These are phyloP conservation scores for Lysandra coridon DNA, from an alignment of 2,888 invertebrate species.

Conservation along the genomic window DNA sequence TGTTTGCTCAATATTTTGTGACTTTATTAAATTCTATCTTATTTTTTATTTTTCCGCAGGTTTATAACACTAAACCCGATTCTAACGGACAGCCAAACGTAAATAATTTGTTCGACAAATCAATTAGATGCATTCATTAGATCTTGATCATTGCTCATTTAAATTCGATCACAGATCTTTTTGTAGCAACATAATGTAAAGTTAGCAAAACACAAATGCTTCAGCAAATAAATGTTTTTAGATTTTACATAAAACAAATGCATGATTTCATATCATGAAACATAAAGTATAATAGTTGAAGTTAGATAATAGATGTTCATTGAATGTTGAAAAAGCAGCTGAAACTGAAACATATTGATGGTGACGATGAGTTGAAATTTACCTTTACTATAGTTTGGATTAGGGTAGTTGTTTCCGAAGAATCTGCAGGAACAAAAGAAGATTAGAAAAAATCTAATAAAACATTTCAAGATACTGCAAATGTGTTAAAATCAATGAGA, in stretches of 20 bases:
- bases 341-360: constrained; percentile 31
- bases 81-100: constrained; percentile 80
- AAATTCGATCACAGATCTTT: constrained; percentile 67
- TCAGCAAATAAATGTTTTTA: constrained; percentile 52
- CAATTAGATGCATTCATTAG: constrained; percentile 71
- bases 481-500: not conserved
- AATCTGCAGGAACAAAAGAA: not conserved
- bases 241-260: constrained; percentile 54
- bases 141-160: constrained; percentile 73
- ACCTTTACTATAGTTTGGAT: not conserved
- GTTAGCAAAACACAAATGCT: constrained; percentile 61
- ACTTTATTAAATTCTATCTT: constrained; percentile 72
- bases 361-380: constrained; percentile 19
- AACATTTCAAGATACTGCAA: not conserved
- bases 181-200: constrained; percentile 62
- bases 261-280: constrained; percentile 60
- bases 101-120: constrained; percentile 77
- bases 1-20: constrained; percentile 56
- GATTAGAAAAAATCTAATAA: not conserved
- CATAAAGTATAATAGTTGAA: constrained; percentile 33
- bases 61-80: constrained; percentile 81
- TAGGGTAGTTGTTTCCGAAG: not conserved
- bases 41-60: constrained; percentile 79
- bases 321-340: constrained; percentile 31
- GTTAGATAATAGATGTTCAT: constrained; percentile 35